Evolutionary conservation across 1,140 invertebrate species (phyloP), one percentile per base, ranked within the genome.

Genomic region (Neodiprion pinetum): DNA sequence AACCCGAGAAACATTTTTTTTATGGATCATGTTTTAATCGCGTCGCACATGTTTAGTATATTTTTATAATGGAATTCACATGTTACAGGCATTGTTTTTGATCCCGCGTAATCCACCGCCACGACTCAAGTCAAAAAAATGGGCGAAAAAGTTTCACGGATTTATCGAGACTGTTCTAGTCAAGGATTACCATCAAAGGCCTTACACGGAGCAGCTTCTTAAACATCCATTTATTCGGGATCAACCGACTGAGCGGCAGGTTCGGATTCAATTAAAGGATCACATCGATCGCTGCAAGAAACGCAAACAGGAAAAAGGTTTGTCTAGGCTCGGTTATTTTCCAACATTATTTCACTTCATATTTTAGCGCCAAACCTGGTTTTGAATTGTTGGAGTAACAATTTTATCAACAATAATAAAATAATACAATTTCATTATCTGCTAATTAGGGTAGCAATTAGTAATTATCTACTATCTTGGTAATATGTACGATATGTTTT

Each of bases 271-370:
- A 85, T 93, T 99, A 40, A 99, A 99, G 90, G 99, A 99, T 88
- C 98, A 99, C 88, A 99, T 99, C 87, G 99, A 99, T 89, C 91
- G 98, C 74, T 97, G 96, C 89, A 97, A 97, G 90, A 97, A 97
- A 87, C 93, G 96, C 85, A 97, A 97, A 90, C 95, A 96, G 84
- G 95, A 97, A 81, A 96, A 96, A 90, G 90, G 90, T 90, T 83
- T 76, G 61, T 71, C 53, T 71, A 3, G 21, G 77, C 17, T 40
- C 5, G 1, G 28, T 69, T 47, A 40, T 49, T 23, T 61, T 70
- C 70, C 7, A 61, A 67, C 21, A 23, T 17, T 71, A 14, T 70
- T 70, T 70, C 28, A 23, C 69, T 47, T 17, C 65, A n/a, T 40
- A 5, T 40, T 40, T 40, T 5, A 40, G 5, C 28, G 5, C 5